These are phyloP conservation scores for Amphibalanus amphitrite DNA, from an alignment of 1,140 invertebrate genomes.

Conservation along the genomic window DNA sequence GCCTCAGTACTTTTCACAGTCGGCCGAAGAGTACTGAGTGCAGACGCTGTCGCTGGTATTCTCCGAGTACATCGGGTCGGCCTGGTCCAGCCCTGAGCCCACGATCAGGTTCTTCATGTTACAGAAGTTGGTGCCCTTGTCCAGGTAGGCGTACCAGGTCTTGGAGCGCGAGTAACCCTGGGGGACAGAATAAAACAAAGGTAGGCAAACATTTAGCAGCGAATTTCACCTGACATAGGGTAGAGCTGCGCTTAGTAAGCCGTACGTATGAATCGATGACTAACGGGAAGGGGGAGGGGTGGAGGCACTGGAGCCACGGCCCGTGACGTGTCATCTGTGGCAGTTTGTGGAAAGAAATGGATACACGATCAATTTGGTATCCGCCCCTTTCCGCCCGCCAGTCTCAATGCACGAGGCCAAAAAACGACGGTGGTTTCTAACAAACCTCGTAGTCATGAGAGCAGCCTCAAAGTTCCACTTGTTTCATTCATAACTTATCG, in stretches of 20 bases:
- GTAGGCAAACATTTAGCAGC: not conserved
- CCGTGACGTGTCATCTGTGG: not conserved
- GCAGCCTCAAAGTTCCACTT: too few relatives aligned
- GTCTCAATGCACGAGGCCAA: too few relatives aligned
- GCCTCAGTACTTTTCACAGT: conserved; percentile 23
- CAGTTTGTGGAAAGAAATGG: conserved; percentile 10
- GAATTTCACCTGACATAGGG: too few relatives aligned
- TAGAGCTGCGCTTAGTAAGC: not conserved
- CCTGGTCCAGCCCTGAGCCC: conserved; percentile 25
- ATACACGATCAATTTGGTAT: not conserved
- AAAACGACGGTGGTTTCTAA: too few relatives aligned
- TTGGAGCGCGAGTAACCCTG: conserved; percentile 30
- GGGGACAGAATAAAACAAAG: conserved; percentile 9
- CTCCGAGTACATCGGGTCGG: conserved; percentile 24
- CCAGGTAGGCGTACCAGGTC: conserved; percentile 30
- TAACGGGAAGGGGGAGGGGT: not conserved
- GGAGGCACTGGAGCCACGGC: not conserved
- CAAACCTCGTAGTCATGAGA: too few relatives aligned
- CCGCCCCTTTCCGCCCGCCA: too few relatives aligned
- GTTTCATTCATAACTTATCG: too few relatives aligned
- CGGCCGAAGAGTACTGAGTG: too few relatives aligned
- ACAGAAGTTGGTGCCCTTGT: conserved; percentile 35
- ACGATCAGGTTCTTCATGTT: too few relatives aligned
- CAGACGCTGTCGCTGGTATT: conserved; percentile 27
- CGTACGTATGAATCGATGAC: not conserved